phyloP scores from a whole-genome alignment of 2,797 vertebrate species.

The Chrysocyon brachyurus region DNA sequence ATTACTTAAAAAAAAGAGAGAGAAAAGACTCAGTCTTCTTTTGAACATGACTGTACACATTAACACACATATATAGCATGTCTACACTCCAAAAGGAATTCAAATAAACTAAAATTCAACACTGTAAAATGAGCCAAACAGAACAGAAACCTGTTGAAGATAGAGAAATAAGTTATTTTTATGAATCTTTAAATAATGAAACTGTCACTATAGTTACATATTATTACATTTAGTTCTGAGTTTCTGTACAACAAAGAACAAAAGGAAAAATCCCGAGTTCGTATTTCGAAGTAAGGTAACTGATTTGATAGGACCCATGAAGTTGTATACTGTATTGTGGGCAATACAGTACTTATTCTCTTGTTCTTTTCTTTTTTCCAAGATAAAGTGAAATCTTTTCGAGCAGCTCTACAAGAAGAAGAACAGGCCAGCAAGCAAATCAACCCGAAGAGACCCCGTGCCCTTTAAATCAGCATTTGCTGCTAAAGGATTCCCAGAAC shows the following conservation, averaged over 20 bases:
- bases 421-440: constrained; percentile 99
- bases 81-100: constrained; percentile 4
- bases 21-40: not conserved
- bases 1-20: not conserved
- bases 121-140: not conserved
- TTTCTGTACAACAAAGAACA: not conserved
- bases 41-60: constrained; percentile 1
- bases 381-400: constrained; percentile 99
- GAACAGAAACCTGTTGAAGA: not conserved
- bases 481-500: constrained; percentile 86
- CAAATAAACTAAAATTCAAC: constrained; percentile 42
- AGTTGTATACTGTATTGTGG: constrained; percentile 2
- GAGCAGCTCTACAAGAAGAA: constrained; percentile 96
- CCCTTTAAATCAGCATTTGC: constrained; percentile 89
- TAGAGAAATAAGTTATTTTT: constrained; percentile 19
- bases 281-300: not conserved
- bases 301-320: not conserved
- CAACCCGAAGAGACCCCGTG: constrained; percentile 95
- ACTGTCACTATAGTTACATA: not conserved
- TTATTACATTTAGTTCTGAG: constrained; percentile 24
- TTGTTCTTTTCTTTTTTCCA: constrained; percentile 79
- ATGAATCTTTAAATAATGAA: not conserved
- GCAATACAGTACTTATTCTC: constrained; percentile 61
- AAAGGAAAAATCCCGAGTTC: constrained; percentile 41
- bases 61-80: not conserved